These are phyloP conservation scores for Aldrovandia affinis DNA, from an alignment of 2,797 vertebrate genomes.

Conservation along the genomic window DNA sequence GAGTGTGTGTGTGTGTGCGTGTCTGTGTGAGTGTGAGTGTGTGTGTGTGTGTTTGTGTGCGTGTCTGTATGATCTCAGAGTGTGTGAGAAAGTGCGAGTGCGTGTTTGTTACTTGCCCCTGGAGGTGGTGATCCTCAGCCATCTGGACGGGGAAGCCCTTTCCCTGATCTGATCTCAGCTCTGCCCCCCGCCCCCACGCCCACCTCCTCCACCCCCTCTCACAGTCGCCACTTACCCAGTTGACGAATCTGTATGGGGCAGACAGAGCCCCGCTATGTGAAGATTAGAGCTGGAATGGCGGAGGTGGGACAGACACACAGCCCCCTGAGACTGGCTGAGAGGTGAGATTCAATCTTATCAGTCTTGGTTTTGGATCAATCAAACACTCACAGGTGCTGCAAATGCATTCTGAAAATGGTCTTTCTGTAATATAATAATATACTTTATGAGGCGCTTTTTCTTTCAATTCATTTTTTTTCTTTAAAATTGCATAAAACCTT, in stretches of 20 bases:
- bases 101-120: slow-evolving; percentile 57
- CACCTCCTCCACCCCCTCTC: neutral
- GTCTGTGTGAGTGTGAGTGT: neutral
- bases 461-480: neutral
- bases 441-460: neutral
- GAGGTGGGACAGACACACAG: slow-evolving; percentile 8
- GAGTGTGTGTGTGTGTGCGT: slow-evolving; percentile 11
- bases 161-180: slow-evolving; percentile 27
- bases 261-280: slow-evolving; percentile 18
- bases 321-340: slow-evolving; percentile 53
- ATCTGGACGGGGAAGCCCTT: slow-evolving; percentile 64
- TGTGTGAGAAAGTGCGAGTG: slow-evolving; percentile 71
- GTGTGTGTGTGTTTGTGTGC: slow-evolving; percentile 54
- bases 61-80: slow-evolving; percentile 33
- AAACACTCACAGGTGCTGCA: neutral
- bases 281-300: slow-evolving; percentile 4
- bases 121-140: slow-evolving; percentile 73
- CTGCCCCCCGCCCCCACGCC: slow-evolving; percentile 14
- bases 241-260: slow-evolving; percentile 12
- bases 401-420: neutral
- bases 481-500: neutral
- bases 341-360: slow-evolving; percentile 62
- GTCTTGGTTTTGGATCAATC: slow-evolving; percentile 60
- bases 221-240: slow-evolving; percentile 24
- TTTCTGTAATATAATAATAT: neutral